Evolutionary conservation across 2,113 vertebrate species (phyloP).

Genomic region (Geothlypis trichas): DNA sequence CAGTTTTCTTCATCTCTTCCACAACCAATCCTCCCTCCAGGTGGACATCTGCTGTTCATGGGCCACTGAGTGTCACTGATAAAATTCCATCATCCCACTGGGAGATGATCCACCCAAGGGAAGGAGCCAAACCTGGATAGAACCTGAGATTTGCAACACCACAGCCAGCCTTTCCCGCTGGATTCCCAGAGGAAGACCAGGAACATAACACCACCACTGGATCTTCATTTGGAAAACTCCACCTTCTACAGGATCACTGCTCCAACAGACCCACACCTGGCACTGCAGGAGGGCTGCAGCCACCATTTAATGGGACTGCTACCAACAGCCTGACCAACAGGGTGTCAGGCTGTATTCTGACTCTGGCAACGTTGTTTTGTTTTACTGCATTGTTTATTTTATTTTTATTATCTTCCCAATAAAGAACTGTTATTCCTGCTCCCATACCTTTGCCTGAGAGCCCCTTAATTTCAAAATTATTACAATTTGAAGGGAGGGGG

Average conservation of each 20-base stretch:
- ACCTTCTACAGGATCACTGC: neutral
- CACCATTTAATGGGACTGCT: neutral
- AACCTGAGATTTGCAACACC: neutral
- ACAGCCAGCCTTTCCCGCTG: neutral
- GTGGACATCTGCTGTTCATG: neutral
- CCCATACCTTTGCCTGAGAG: neutral
- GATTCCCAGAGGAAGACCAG: neutral
- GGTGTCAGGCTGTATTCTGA: neutral
- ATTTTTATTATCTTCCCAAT: neutral
- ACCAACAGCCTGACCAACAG: neutral
- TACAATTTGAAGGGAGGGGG: neutral
- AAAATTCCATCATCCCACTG: neutral
- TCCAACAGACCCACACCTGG: neutral
- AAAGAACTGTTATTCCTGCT: neutral
- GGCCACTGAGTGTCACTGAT: neutral
- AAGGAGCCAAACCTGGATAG: neutral
- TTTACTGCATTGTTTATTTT: neutral
- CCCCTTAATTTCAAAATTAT: neutral
- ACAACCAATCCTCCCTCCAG: neutral
- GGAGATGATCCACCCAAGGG: neutral
- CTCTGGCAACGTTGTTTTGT: neutral
- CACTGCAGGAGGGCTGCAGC: neutral
- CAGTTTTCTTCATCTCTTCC: neutral
- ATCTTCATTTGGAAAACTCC: neutral
- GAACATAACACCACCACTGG: neutral